Base-by-base conservation (phyloP, 1,140 invertebrate genomes). In the Drosophila sulfurigaster region DNA sequence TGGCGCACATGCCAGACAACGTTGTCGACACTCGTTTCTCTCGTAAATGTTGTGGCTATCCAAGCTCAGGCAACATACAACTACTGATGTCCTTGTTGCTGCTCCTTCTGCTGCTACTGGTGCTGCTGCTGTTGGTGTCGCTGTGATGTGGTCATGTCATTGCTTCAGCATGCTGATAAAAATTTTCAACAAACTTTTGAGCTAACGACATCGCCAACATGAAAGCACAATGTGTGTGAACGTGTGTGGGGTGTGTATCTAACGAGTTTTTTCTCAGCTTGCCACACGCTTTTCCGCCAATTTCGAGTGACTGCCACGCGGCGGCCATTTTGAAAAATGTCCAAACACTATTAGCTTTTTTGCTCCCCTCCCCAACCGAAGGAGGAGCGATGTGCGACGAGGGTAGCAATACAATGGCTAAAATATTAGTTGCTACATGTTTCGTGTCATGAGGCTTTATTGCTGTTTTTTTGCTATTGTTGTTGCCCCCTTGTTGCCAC, bases 341-440 rank as follows among this genome's bases (percentile, higher is more conserved):
- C 75, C 86, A 89, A 89, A 85, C 86, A 85, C 85, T 89, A 89
- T 88, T 88, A 89, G 85, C 85, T 89, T 83, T 68, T 70, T 78
- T 68, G 3, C 20, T 25, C 20, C 20, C 20, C 20, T 25, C 3
- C 20, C 49, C 60, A 54, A 30, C 57, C 16, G 11, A 11, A 3
- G 13, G 15, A 16, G 8, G 15, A 3, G 20, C 32, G 41, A 58
- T 3, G 2, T 5, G 41, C 15, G 35, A n/a, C n/a, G 16, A 10
- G 35, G 16, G 49, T 11, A 66, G 67, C 59, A 69, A 65, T 62
- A 80, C 74, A 74, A 78, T 60, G 59, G 57, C 81, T 79, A 79
- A 89, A 89, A 89, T 89, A 89, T 89, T 85, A 85, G 85, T 81
- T 88, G 72, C 75, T 81, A 81, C 85, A 89, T 88, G 88, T 89